Evolutionary conservation across 2,888 invertebrate genomes (phyloP).

Genomic region (Incurvaria masculella): DNA sequence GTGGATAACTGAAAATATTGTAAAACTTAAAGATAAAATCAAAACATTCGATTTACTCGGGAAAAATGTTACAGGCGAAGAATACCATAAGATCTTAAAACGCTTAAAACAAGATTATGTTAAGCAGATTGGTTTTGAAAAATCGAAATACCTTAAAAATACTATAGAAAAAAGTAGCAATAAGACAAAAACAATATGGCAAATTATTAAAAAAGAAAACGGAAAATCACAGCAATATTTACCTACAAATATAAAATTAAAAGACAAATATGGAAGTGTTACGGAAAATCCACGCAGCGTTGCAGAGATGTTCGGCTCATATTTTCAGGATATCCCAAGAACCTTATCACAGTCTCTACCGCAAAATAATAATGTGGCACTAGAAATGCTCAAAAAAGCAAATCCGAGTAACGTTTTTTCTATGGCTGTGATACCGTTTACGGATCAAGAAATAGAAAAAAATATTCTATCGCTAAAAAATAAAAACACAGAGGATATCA

Average conservation of each 20-base stretch:
- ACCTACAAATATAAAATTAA: background rate
- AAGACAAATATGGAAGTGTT: background rate
- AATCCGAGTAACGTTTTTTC: background rate
- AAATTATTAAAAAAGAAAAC: background rate
- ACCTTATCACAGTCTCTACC: background rate
- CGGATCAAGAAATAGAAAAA: too few relatives aligned
- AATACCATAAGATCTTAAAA: background rate
- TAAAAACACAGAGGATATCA: too few relatives aligned
- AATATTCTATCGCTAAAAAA: too few relatives aligned
- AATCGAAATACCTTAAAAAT: background rate
- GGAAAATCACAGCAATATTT: background rate
- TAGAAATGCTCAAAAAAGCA: background rate
- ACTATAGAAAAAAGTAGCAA: background rate
- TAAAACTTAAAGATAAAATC: background rate
- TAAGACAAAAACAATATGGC: background rate
- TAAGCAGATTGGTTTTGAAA: background rate
- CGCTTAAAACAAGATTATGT: background rate
- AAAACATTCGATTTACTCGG: background rate
- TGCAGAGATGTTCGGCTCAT: background rate
- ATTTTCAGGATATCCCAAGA: background rate
- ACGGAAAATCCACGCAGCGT: background rate
- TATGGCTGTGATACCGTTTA: background rate
- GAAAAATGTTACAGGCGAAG: background rate
- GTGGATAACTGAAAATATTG: background rate
- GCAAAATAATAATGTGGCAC: background rate